Evolutionary conservation across 1,140 invertebrate species (phyloP).

Genomic region (Antheraea pernyi): DNA sequence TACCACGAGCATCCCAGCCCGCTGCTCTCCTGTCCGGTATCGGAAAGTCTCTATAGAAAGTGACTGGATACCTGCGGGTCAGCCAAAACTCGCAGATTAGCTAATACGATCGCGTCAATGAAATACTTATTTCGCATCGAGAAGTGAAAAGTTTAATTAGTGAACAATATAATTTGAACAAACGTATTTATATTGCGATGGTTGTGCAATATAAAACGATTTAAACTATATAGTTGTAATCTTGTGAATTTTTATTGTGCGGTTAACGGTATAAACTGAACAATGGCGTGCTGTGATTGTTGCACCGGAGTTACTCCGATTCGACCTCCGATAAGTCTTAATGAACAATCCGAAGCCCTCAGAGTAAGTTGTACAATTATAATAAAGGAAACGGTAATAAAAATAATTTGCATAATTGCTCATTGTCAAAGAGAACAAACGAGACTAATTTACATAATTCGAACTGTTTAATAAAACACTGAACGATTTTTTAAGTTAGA

Average conservation of each 20-base stretch:
- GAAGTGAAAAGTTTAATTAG: slow-evolving; percentile 19
- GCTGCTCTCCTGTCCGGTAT: slow-evolving; percentile 61
- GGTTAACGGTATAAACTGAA: slow-evolving; percentile 34
- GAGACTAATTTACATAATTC: neutral
- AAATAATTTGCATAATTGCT: neutral
- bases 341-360: slow-evolving; percentile 87
- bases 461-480: neutral
- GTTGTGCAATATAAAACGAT: slow-evolving; percentile 47
- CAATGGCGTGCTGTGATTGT: slow-evolving; percentile 84
- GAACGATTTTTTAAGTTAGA: neutral
- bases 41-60: slow-evolving; percentile 62
- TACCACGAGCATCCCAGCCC: slow-evolving; percentile 63
- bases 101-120: neutral
- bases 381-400: slow-evolving; percentile 6
- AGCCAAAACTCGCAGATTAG: neutral
- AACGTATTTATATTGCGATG: slow-evolving; percentile 16
- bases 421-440: neutral
- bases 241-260: slow-evolving; percentile 41
- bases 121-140: neutral
- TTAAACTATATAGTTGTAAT: slow-evolving; percentile 25
- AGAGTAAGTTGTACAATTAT: slow-evolving; percentile 82
- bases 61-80: slow-evolving; percentile 35
- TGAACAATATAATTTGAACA: slow-evolving; percentile 7
- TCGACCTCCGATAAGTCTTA: slow-evolving; percentile 86
- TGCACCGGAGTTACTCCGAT: slow-evolving; percentile 83